Conservation (phyloP, 2,888 invertebrate species). For the Bellardia pandia region DNA sequence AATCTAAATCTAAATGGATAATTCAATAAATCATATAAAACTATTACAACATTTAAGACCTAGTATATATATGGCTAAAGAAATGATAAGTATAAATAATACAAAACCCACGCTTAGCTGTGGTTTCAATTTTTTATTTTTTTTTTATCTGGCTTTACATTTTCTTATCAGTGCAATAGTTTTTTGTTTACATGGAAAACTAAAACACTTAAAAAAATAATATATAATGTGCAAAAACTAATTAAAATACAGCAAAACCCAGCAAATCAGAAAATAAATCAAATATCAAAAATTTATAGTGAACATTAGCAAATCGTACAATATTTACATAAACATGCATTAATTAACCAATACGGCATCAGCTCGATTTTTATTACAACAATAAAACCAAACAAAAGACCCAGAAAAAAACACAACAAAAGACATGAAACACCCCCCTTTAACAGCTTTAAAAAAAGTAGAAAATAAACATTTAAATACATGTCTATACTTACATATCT, state of each 20-base stretch:
- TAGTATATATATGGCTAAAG: background rate
- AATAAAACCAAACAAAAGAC: background rate
- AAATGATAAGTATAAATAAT: background rate
- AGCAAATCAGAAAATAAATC: constrained; percentile 46
- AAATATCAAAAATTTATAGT: constrained; percentile 19
- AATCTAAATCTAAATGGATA: constrained; percentile 15
- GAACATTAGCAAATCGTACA: constrained; percentile 35
- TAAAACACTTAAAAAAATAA: background rate
- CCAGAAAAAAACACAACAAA: constrained; percentile 3
- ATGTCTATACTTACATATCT: background rate
- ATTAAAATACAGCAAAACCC: background rate
- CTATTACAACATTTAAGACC: background rate
- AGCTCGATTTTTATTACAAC: constrained; percentile 1
- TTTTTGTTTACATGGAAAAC: background rate
- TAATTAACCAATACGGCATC: constrained; percentile 50
- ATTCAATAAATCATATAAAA: constrained; percentile 37
- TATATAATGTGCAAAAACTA: constrained; percentile 8
- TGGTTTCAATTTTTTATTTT: background rate
- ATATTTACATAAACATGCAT: constrained; percentile 67
- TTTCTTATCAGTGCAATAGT: too few species aligned
- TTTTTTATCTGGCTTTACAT: too few species aligned
- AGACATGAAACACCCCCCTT: constrained; percentile 16
- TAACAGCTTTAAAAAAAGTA: background rate
- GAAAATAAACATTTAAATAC: background rate
- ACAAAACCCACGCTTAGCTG: background rate